Percentiles rank a stretch among this genome's conserved stretches.
Evolutionary conservation across 1,140 invertebrate genomes (phyloP).

Genomic region (Rhagoletis pomonella): DNA sequence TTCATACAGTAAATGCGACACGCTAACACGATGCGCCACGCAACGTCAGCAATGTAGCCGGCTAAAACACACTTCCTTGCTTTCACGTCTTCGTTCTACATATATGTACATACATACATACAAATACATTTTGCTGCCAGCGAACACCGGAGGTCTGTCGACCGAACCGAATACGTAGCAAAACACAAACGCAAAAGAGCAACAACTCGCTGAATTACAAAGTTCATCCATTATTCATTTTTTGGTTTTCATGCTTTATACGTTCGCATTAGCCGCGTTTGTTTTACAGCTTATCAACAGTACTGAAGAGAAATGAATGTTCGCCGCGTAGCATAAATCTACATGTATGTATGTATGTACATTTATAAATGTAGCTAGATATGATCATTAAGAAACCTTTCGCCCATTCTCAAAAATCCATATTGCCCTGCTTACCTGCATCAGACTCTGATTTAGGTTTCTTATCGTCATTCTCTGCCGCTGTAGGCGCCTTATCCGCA

Average conservation of each 20-base stretch:
- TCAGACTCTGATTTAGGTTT: conserved; percentile 54
- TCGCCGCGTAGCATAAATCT: background rate
- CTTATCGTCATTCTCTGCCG: conserved; percentile 43
- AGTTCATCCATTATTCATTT: conserved; percentile 28
- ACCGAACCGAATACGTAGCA: conserved; percentile 7
- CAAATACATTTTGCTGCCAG: background rate
- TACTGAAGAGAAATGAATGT: background rate
- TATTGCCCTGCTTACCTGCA: conserved; percentile 40
- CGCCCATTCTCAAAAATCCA: background rate
- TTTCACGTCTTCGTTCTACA: background rate
- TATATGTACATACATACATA: background rate
- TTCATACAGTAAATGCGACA: conserved; percentile 13
- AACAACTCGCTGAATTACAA: conserved; percentile 10
- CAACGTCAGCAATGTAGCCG: conserved; percentile 5
- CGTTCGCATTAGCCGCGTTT: background rate
- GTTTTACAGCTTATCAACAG: background rate
- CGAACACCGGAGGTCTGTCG: background rate
- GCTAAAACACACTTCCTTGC: background rate
- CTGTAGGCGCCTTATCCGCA: conserved; percentile 22
- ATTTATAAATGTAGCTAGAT: too few species aligned
- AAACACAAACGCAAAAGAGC: conserved; percentile 36
- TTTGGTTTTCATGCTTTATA: background rate
- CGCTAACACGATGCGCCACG: conserved; percentile 36
- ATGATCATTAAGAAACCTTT: background rate
- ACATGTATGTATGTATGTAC: too few species aligned